A percentile compares a stretch with the other conserved stretches of the same genome.
Evolutionary conservation across 2,797 vertebrate genomes (phyloP).

Genomic region (Scomberomorus guttatus): DNA sequence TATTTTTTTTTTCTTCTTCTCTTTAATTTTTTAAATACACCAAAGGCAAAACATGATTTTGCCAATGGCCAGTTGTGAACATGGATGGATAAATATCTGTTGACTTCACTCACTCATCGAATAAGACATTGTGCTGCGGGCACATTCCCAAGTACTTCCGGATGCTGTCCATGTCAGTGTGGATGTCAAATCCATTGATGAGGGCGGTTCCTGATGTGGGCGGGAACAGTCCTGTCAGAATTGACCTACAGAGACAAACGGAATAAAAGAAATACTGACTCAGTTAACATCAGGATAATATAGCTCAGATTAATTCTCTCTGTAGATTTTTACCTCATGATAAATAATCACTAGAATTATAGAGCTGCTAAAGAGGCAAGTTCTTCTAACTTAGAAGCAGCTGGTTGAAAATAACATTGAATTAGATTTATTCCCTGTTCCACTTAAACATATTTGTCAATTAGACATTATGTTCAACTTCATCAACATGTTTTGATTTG

Average conservation of each 20-base stretch:
- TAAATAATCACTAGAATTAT: background rate
- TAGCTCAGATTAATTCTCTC: background rate
- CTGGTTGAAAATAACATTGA: slow-evolving; percentile 10
- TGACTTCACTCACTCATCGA: slow-evolving; percentile 91
- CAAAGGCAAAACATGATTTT: slow-evolving; percentile 39
- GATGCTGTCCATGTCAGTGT: slow-evolving; percentile 90
- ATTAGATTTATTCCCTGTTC: slow-evolving; percentile 13
- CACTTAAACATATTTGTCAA: slow-evolving; percentile 17
- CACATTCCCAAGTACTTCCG: slow-evolving; percentile 96
- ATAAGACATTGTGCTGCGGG: slow-evolving; percentile 97
- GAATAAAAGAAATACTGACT: background rate
- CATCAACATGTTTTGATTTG: slow-evolving; percentile 2
- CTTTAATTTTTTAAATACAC: slow-evolving; percentile 12
- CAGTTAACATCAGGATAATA: background rate
- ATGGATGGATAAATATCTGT: background rate
- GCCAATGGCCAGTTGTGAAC: slow-evolving; percentile 6
- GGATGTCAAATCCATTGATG: slow-evolving; percentile 94
- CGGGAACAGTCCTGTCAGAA: slow-evolving; percentile 95
- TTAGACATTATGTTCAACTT: background rate
- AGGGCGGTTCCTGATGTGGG: slow-evolving; percentile 95
- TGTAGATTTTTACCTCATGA: background rate
- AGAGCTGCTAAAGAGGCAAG: background rate
- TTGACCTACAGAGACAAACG: slow-evolving; percentile 88
- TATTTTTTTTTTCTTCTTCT: background rate
- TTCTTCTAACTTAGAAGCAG: slow-evolving; percentile 6